Percentiles rank a stretch among this genome's conserved stretches.
These are phyloP conservation scores for Agapornis roseicollis DNA, from an alignment of 2,113 vertebrate genomes.

Conservation along the genomic window DNA sequence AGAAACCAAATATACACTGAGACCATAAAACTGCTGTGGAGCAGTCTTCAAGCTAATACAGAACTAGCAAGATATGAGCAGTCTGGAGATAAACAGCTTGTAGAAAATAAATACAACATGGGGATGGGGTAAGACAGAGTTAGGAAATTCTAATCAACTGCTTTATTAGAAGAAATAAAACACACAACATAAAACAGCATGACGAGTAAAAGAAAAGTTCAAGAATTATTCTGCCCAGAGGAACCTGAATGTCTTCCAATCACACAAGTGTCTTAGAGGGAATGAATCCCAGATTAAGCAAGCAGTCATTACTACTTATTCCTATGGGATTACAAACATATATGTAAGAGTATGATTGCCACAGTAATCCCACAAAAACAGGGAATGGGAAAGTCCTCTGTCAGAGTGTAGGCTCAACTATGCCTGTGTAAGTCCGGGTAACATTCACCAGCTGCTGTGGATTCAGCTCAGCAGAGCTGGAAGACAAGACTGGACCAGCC, in stretches of 20 bases:
- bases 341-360: not conserved
- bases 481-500: not conserved
- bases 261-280: not conserved
- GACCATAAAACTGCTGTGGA: slow-evolving; percentile 31
- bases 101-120: not conserved
- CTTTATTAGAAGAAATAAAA: slow-evolving; percentile 54
- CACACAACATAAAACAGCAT: slow-evolving; percentile 6
- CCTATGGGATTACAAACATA: not conserved
- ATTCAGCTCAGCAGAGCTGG: not conserved
- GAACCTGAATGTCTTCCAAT: not conserved
- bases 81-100: not conserved
- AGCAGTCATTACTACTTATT: not conserved
- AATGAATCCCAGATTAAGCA: not conserved
- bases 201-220: not conserved
- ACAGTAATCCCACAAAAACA: not conserved
- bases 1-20: slow-evolving; percentile 12
- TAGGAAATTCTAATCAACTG: slow-evolving; percentile 24
- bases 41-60: not conserved
- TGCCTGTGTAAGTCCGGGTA: accelerated
- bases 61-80: not conserved
- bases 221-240: not conserved
- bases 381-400: not conserved
- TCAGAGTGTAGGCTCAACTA: not conserved
- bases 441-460: not conserved
- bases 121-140: not conserved